Conservation (phyloP, 2,113 vertebrate genomes). For the Epinephelus cyanopodus region DNA sequence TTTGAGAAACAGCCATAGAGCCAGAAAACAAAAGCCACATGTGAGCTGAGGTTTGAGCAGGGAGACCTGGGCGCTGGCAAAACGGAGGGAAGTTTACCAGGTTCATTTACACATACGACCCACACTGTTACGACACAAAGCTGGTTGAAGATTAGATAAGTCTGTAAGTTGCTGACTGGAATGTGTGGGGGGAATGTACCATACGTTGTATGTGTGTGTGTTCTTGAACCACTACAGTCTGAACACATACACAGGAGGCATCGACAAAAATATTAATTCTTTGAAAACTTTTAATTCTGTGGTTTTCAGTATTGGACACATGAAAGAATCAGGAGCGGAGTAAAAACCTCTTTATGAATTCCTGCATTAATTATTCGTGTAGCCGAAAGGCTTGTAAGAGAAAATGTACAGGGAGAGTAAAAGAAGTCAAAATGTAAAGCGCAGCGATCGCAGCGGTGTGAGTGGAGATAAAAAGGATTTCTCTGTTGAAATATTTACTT, state of each 20-base stretch:
- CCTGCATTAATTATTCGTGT: background rate
- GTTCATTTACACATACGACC: no score
- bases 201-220: background rate
- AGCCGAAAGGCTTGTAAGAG: background rate
- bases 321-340: background rate
- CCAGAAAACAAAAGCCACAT: no score
- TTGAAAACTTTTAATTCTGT: background rate
- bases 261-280: background rate
- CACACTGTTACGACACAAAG: no score
- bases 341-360: background rate
- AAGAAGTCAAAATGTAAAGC: slow-evolving; percentile 10
- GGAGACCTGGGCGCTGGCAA: no score
- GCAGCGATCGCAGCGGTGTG: background rate
- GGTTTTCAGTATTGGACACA: background rate
- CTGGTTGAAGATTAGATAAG: no score
- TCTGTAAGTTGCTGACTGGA: no score
- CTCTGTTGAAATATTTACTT: slow-evolving; percentile 56
- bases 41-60: no score
- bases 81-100: no score
- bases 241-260: background rate
- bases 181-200: no score
- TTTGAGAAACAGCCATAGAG: no score
- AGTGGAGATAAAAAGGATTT: slow-evolving; percentile 34
- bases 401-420: no score
- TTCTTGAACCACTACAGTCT: background rate